Base-by-base conservation (phyloP, 2,888 invertebrate genomes). In the Trachelus stipa region DNA sequence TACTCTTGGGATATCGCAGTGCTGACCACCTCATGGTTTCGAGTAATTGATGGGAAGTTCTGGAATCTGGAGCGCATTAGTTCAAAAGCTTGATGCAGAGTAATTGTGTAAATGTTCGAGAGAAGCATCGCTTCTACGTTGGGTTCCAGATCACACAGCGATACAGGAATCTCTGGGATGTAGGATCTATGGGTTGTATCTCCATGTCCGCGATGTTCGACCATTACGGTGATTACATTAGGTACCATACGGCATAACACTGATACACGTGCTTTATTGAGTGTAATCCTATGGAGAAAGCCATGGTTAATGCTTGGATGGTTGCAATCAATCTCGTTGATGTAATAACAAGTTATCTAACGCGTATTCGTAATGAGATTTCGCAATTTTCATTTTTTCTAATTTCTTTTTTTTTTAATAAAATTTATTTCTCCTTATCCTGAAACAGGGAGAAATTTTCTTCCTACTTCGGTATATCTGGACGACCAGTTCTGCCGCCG, bases 161-260 rank as follows among this genome's bases (percentile, higher is more conserved):
- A 86, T 85, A 85, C 83, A 81, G 84, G 83, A 86, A 87, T 87
- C 80, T 84, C 84, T 82, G 80, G 83, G 84, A 85, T 84, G 79
- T 81, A 30, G 56, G 75, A 74, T 68, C 30, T 34, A 69, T 71
- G 31, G 71, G 71, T 3, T 31, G 23, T 11, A 31, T 71, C 33
- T 71, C 33, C 12, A 31, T 71, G 71, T 34, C 71, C 31, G 31
- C 31, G 31, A 34, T 33, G 15, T 79, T 74, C 74, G 79, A 83
- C 83, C 84, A 88, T 87, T 87, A 88, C 86, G 85, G 81, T 86
- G 87, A 87, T 87, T 87, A 84, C 85, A 86, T 85, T 83, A 85
- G 85, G 83, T 82, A 81, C 80, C 83, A 83, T 82, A 82, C 81
- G 75, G 73, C 77, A 77, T 74, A 83, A 81, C 80, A 79, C 79